Conservation (phyloP, 2,888 invertebrate genomes). For the Leptinotarsa tumamoca region DNA sequence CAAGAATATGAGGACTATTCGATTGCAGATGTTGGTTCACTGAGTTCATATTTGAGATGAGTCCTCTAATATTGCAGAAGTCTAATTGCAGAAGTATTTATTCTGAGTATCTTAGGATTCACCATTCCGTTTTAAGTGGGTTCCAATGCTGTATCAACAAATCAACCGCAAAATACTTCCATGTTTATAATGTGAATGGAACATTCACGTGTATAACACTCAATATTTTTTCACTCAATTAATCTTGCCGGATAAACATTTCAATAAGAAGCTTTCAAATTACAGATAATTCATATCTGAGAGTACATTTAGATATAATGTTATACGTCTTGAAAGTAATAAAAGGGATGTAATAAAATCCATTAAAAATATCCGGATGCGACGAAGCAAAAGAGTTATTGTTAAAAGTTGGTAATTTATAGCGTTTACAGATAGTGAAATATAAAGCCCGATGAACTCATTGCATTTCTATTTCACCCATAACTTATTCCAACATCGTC, state of each 20-base stretch:
- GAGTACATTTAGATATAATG: slow-evolving; percentile 31
- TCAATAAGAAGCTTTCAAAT: neutral
- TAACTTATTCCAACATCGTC: slow-evolving; percentile 54
- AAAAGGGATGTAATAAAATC: slow-evolving; percentile 54
- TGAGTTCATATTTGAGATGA: no score
- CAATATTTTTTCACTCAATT: neutral
- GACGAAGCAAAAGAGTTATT: slow-evolving; percentile 56
- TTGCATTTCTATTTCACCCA: slow-evolving; percentile 54
- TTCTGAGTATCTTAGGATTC: no score
- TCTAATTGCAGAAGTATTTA: no score
- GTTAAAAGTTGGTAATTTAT: slow-evolving; percentile 60
- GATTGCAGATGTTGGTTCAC: no score
- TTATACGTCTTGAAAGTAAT: slow-evolving; percentile 45
- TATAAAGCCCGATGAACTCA: slow-evolving; percentile 57
- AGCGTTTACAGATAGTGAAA: slow-evolving; percentile 54
- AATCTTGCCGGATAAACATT: neutral
- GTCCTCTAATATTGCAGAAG: no score
- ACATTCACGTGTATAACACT: neutral
- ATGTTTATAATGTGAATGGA: no score
- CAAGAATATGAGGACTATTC: no score
- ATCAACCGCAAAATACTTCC: no score
- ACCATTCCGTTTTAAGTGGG: no score
- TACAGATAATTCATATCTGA: slow-evolving; percentile 26
- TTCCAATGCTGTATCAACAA: no score
- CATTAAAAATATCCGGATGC: slow-evolving; percentile 52